Base-by-base conservation (phyloP, 2,888 invertebrate species). In the Conchocele bisecta region DNA sequence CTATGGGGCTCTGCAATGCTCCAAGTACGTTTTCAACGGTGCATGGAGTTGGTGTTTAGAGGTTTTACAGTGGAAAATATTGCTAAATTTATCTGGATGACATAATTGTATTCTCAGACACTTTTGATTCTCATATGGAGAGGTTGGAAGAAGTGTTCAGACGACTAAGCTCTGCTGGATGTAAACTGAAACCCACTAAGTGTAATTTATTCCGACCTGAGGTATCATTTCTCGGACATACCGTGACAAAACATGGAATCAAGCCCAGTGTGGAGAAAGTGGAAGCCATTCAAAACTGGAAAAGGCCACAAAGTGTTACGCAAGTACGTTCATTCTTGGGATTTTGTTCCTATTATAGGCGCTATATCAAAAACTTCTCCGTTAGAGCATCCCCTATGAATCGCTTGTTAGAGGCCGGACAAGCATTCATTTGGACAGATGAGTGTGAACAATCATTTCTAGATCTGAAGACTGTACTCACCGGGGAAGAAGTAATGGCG, bases 141-240 rank as follows among this genome's bases (percentile, higher is more conserved):
- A 42, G 71, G 53, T 41, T 79, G n/a, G 63, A 74, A n/a, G 41
- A 60, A 15, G 66, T 82, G n/a, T 75, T 79, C 24, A 35, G 22
- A 11, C 33, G 66, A 33, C 50, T 79, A 15, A n/a, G 31, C 26
- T 15, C 29, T 15, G 65, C 65, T n/a, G 59, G 63, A 7, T 26
- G 77, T 13, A 79, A 68, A 56, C 44, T 81, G 1, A 72, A 77
- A 41, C 59, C 58, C 15, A 28, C 28, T 11, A 74, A 78, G 41
- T 74, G 74, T 57, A 24, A 46, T 3, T 60, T 81, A 11, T 59
- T 64, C 29, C 28, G 46, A 39, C 31, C 33, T 9, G 37, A 70
- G 51, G 63, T 80, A 6, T 26, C 53, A 28, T 75, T 74, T 37
- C 51, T 80, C 4, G 72, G 75, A 41, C 75, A 77, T 44, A 42